Conservation (phyloP, 2,888 invertebrate genomes). For the Eurois occulta region DNA sequence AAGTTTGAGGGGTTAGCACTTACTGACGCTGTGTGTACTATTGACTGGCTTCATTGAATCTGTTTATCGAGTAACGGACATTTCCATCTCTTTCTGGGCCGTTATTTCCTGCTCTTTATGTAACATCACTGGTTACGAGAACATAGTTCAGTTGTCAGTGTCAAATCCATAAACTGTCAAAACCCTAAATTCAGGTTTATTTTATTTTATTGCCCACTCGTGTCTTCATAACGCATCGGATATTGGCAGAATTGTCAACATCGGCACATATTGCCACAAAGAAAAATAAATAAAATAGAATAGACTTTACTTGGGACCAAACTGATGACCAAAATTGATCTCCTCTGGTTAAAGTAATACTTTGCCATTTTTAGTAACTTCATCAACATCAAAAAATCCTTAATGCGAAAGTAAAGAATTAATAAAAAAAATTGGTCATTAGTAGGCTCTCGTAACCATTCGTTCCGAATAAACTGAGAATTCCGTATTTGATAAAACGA, state of each 20-base stretch:
- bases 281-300: neutral
- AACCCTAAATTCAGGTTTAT: neutral
- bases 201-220: neutral
- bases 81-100: neutral
- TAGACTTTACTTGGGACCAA: neutral
- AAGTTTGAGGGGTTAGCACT: too few relatives aligned
- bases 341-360: neutral
- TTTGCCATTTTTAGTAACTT: constrained; percentile 18
- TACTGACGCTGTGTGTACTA: too few relatives aligned
- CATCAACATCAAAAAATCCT: constrained; percentile 4
- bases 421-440: constrained; percentile 21
- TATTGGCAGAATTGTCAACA: neutral
- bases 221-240: neutral
- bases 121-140: neutral
- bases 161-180: constrained; percentile 3
- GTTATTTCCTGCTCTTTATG: neutral
- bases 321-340: neutral
- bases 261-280: too few relatives aligned
- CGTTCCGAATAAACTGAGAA: constrained; percentile 16
- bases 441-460: constrained; percentile 25
- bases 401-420: constrained; percentile 5
- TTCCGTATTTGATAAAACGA: constrained; percentile 1
- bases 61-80: neutral
- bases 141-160: neutral
- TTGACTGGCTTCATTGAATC: neutral